These are phyloP conservation scores for Lagorchestes hirsutus DNA, from an alignment of 2,797 vertebrate genomes.

Conservation along the genomic window DNA sequence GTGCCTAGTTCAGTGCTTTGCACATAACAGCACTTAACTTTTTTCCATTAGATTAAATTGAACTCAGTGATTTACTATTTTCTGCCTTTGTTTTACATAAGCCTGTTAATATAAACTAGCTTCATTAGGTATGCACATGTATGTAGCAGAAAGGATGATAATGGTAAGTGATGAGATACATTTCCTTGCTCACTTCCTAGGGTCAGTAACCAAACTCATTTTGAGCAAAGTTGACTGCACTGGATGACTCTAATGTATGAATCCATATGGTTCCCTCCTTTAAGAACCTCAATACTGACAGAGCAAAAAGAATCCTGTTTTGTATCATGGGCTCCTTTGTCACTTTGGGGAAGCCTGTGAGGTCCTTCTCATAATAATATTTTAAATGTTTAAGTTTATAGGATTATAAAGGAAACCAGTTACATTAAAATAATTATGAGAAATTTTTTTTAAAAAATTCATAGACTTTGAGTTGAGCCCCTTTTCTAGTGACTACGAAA, in stretches of 20 bases:
- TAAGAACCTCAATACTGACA: neutral
- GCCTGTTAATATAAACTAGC: no score
- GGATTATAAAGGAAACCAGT: no score
- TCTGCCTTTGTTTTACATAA: no score
- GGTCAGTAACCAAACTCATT: neutral
- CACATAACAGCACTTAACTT: neutral
- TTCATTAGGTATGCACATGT: neutral
- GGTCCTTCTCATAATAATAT: neutral
- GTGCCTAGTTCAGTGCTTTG: neutral
- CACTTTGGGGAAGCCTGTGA: neutral
- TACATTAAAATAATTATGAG: no score
- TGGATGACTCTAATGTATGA: neutral
- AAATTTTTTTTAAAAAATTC: no score
- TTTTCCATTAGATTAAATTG: neutral
- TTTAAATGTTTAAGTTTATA: neutral
- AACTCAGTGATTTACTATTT: neutral
- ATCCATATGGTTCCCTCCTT: neutral
- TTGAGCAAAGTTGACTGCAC: neutral
- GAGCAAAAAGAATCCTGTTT: no score
- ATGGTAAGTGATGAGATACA: neutral
- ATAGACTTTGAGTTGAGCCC: no score
- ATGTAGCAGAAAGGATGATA: neutral
- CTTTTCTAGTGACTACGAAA: no score
- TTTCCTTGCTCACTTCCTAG: neutral
- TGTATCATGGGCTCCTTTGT: neutral